Conservation (phyloP, 2,797 vertebrate genomes). For the Myotis daubentonii region DNA sequence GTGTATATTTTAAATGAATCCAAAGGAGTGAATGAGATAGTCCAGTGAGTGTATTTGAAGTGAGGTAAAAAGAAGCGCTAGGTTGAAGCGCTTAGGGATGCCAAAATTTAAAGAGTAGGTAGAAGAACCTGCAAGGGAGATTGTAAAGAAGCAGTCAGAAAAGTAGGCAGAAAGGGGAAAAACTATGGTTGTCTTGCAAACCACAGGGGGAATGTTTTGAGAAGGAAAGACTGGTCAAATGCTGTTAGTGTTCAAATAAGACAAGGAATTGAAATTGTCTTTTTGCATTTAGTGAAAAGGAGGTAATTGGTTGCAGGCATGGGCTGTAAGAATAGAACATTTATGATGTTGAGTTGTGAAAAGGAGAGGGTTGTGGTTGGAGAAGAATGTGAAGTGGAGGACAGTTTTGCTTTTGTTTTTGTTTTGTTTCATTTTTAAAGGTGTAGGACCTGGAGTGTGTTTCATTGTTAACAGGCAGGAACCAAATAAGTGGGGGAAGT, state of each 20-base stretch:
- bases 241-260: slow-evolving; percentile 55
- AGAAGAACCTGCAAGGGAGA: neutral
- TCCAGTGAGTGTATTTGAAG: neutral
- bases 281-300: slow-evolving; percentile 50
- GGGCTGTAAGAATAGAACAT: slow-evolving; percentile 1
- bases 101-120: neutral
- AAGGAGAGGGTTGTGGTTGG: neutral
- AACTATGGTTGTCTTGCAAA: neutral
- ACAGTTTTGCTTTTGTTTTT: slow-evolving; percentile 63
- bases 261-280: slow-evolving; percentile 54
- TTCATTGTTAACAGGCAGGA: slow-evolving; percentile 12
- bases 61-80: neutral
- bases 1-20: neutral
- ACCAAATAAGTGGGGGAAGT: neutral
- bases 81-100: neutral
- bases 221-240: slow-evolving; percentile 42
- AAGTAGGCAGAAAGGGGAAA: neutral
- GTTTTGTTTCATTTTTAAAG: slow-evolving; percentile 59
- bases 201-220: neutral
- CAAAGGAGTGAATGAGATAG: neutral
- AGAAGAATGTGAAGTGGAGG: slow-evolving; percentile 38
- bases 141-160: neutral
- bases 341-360: slow-evolving; percentile 37
- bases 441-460: neutral
- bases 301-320: slow-evolving; percentile 47